These are phyloP conservation scores for Stenodema calcarata DNA, from an alignment of 2,888 invertebrate species.

Conservation along the genomic window DNA sequence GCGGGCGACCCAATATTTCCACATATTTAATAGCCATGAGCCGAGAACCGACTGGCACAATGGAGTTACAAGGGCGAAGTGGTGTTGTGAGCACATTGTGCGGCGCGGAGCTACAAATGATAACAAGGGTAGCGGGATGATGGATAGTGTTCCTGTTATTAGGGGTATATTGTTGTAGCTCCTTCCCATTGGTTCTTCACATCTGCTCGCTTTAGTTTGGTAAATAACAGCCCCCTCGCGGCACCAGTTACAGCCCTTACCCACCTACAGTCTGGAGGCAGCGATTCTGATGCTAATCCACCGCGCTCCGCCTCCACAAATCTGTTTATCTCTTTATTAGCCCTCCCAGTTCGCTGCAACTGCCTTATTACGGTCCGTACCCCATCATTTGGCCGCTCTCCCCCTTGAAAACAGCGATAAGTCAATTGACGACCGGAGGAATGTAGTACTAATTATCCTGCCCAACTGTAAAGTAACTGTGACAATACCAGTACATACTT, in stretches of 20 bases:
- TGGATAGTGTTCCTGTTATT: constrained; percentile 49
- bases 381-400: not conserved
- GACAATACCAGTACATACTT: not conserved
- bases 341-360: constrained; percentile 17
- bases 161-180: constrained; percentile 44
- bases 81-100: constrained; percentile 44
- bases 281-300: constrained; percentile 48
- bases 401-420: constrained; percentile 31
- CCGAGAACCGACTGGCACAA: constrained; percentile 10
- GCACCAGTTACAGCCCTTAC: not conserved
- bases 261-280: constrained; percentile 8
- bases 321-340: constrained; percentile 48
- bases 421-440: constrained; percentile 16
- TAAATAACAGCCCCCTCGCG: constrained; percentile 33
- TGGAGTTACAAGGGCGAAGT: constrained; percentile 45
- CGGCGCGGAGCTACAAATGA: constrained; percentile 46
- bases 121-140: constrained; percentile 45
- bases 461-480: constrained; percentile 16
- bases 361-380: constrained; percentile 24
- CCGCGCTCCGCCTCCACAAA: constrained; percentile 35
- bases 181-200: constrained; percentile 5
- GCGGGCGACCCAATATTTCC: constrained; percentile 46
- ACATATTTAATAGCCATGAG: constrained; percentile 46
- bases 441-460: constrained; percentile 19
- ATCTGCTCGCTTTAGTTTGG: constrained; percentile 47